phyloP scores from a whole-genome alignment of 1,140 invertebrate species.

The Glossosoma conforme region DNA sequence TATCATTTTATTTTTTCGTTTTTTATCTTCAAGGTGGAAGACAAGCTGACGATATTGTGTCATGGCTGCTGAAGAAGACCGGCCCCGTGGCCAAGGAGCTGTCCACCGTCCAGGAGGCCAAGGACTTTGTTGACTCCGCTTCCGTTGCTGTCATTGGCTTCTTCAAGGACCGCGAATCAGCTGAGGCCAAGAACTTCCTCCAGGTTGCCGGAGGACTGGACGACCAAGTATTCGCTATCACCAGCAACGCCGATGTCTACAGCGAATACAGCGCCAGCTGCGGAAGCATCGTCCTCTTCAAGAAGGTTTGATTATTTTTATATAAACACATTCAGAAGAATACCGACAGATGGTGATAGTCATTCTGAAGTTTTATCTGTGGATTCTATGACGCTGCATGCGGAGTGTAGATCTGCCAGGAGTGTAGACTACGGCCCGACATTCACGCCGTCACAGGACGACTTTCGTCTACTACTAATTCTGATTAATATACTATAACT shows the following conservation, averaged over 20 bases:
- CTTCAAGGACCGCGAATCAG: conserved; percentile 80
- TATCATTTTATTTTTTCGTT: too few species aligned
- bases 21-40: conserved; percentile 80
- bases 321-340: too few species aligned
- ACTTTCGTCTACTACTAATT: too few species aligned
- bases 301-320: conserved; percentile 86
- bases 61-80: conserved; percentile 95
- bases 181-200: conserved; percentile 79
- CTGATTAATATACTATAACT: too few species aligned
- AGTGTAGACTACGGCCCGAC: too few species aligned
- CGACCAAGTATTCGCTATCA: conserved; percentile 86
- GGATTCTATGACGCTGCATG: too few species aligned
- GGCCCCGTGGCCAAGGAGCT: conserved; percentile 83
- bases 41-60: conserved; percentile 86
- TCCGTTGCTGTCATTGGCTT: conserved; percentile 89
- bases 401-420: too few species aligned
- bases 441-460: too few species aligned
- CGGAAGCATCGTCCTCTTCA: conserved; percentile 79
- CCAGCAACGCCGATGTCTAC: conserved; percentile 70
- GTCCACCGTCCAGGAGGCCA: conserved; percentile 72
- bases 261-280: conserved; percentile 68
- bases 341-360: too few species aligned
- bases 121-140: conserved; percentile 74
- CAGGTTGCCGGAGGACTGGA: conserved; percentile 75
- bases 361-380: too few species aligned